A percentile compares a stretch with the other conserved stretches of the same genome.
phyloP scores from a whole-genome alignment of 2,113 vertebrate species.

The Cyphomyrus plagiostoma region DNA sequence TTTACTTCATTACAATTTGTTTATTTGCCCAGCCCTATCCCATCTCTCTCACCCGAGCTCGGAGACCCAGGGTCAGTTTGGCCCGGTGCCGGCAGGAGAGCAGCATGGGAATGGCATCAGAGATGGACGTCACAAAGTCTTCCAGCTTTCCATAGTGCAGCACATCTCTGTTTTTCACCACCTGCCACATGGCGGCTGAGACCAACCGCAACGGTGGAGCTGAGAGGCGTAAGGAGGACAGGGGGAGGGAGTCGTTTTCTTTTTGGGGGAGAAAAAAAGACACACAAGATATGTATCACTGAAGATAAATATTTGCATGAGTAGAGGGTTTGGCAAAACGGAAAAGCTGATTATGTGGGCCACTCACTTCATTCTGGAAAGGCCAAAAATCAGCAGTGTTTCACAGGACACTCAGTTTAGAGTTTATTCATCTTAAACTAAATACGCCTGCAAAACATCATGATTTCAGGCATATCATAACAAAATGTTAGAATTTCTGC shows the following conservation, averaged over 20 bases:
- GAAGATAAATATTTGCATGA: not conserved
- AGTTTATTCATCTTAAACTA: not conserved
- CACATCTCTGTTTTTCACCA: constrained; percentile 39
- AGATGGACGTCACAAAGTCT: constrained; percentile 49
- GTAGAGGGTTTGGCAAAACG: not conserved
- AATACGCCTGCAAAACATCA: not conserved
- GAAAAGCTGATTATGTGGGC: not conserved
- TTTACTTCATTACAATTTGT: not conserved
- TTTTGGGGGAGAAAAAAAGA: not conserved
- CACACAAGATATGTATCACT: not conserved
- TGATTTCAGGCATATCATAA: not conserved
- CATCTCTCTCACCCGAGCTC: constrained; percentile 50
- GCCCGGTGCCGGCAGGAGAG: constrained; percentile 51
- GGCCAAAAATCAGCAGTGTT: not conserved
- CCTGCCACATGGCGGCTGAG: constrained; percentile 54
- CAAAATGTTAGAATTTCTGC: not conserved
- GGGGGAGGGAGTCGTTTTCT: constrained; percentile 18
- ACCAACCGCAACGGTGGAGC: constrained; percentile 42
- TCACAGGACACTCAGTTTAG: not conserved
- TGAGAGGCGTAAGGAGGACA: constrained; percentile 33
- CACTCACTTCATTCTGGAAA: not conserved
- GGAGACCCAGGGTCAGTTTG: constrained; percentile 53
- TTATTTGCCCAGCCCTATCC: not conserved
- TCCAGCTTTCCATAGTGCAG: constrained; percentile 50
- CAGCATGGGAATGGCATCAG: constrained; percentile 48